A percentile compares a stretch with the other conserved stretches of the same genome.
Conservation (phyloP, 2,888 invertebrate species). For the Dryobota labecula region DNA sequence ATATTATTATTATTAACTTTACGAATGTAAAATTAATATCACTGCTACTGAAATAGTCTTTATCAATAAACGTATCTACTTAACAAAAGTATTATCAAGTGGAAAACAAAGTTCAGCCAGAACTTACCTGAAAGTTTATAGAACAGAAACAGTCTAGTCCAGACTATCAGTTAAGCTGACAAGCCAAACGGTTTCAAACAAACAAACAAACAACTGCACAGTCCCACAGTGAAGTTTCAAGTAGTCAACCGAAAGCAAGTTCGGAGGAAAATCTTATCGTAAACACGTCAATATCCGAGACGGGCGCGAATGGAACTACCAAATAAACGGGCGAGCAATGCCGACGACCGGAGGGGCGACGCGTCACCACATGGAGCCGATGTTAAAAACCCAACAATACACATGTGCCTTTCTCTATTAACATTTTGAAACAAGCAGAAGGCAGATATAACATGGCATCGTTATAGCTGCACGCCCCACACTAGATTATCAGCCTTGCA, state of each 20-base stretch:
- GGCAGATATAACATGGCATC: slow-evolving; percentile 75
- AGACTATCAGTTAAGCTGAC: slow-evolving; percentile 42
- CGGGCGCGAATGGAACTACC: slow-evolving; percentile 83
- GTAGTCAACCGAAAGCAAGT: slow-evolving; percentile 59
- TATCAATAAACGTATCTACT: slow-evolving; percentile 1
- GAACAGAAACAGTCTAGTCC: slow-evolving; percentile 69
- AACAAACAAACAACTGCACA: slow-evolving; percentile 63
- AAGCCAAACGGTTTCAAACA: slow-evolving; percentile 52
- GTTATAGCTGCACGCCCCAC: slow-evolving; percentile 75
- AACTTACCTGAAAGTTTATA: slow-evolving; percentile 74
- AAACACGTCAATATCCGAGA: slow-evolving; percentile 79
- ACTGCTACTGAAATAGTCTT: slow-evolving; percentile 5
- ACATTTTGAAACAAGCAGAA: slow-evolving; percentile 65
- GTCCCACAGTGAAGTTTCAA: slow-evolving; percentile 63
- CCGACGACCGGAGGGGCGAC: slow-evolving; percentile 79
- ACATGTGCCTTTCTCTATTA: slow-evolving; percentile 77
- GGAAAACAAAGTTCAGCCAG: slow-evolving; percentile 17
- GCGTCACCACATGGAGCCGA: slow-evolving; percentile 78
- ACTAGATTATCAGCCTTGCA: slow-evolving; percentile 78
- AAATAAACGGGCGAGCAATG: slow-evolving; percentile 75
- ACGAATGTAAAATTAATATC: not conserved
- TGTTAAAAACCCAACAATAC: slow-evolving; percentile 75
- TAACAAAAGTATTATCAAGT: slow-evolving; percentile 17
- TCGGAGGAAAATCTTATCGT: slow-evolving; percentile 58
- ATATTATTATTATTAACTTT: no score